Evolutionary conservation across 2,888 invertebrate species (phyloP).

Genomic region (Andrena chrysosceles): DNA sequence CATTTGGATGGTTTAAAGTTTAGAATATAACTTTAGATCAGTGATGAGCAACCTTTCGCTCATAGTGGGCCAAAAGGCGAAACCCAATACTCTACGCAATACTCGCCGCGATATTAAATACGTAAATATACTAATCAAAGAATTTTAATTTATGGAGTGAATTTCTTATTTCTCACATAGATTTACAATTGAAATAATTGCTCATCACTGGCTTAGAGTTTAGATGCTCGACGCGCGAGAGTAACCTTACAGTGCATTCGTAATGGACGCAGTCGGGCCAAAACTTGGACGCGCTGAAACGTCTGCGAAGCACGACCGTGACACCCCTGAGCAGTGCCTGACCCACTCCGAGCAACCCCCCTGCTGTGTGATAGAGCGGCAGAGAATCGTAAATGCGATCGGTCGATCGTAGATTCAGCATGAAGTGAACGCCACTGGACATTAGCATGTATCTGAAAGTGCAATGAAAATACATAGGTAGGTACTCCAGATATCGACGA

Average conservation of each 20-base stretch:
- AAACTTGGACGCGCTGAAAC: constrained; percentile 85
- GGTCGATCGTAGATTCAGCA: constrained; percentile 81
- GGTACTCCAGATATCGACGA: no score
- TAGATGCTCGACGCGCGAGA: neutral
- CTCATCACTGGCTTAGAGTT: neutral
- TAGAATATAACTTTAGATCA: no score
- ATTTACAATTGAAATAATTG: no score
- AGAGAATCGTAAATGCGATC: constrained; percentile 84
- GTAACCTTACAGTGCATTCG: constrained; percentile 84
- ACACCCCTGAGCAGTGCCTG: constrained; percentile 83
- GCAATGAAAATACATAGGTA: constrained; percentile 22
- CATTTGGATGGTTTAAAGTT: no score
- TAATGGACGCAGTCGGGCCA: constrained; percentile 85
- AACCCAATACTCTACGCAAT: no score
- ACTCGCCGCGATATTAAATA: no score
- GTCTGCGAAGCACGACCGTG: constrained; percentile 83
- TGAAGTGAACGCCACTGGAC: constrained; percentile 79
- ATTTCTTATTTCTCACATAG: no score
- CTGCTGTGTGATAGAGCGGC: constrained; percentile 85
- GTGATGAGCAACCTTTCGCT: no score
- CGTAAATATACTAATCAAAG: no score
- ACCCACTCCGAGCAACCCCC: constrained; percentile 85
- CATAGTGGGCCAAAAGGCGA: no score
- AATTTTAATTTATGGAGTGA: no score
- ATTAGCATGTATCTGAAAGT: constrained; percentile 83